Evolutionary conservation across 2,113 vertebrate species (phyloP).

Genomic region (Elaphurus davidianus): DNA sequence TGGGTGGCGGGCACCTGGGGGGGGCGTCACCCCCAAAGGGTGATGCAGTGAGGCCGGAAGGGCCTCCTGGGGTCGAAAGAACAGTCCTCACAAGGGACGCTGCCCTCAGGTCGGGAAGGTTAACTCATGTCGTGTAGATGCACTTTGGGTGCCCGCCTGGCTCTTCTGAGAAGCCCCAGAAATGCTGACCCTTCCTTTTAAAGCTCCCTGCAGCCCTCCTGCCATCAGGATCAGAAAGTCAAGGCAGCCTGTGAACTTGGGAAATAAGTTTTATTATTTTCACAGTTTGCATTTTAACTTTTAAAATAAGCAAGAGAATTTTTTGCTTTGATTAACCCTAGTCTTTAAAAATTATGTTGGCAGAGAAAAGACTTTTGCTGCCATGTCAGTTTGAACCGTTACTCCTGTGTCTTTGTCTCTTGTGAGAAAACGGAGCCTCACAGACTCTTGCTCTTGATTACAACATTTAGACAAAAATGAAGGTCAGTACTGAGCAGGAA

Average conservation of each 20-base stretch:
- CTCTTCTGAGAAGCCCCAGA: accelerated
- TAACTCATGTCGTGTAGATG: accelerated
- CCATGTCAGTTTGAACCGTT: accelerated
- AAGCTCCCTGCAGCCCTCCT: not conserved
- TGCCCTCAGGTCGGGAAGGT: accelerated
- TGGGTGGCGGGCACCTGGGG: not conserved
- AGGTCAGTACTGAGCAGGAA: accelerated
- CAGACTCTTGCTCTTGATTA: not conserved
- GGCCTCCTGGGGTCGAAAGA: not conserved
- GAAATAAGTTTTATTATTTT: not conserved
- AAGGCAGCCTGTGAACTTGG: not conserved
- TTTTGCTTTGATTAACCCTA: not conserved
- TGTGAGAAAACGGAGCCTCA: not conserved
- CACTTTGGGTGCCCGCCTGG: not conserved
- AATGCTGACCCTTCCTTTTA: accelerated
- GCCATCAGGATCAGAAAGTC: not conserved
- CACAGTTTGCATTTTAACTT: not conserved
- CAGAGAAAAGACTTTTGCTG: not conserved
- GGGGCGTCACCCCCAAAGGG: accelerated
- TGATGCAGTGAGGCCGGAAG: accelerated
- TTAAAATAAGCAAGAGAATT: not conserved
- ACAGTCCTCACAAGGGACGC: accelerated
- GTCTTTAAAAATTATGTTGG: not conserved
- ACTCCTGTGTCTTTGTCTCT: not conserved
- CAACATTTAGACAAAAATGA: accelerated